Conservation (phyloP, 2,888 invertebrate genomes). For the Rugalucina vietnamica region DNA sequence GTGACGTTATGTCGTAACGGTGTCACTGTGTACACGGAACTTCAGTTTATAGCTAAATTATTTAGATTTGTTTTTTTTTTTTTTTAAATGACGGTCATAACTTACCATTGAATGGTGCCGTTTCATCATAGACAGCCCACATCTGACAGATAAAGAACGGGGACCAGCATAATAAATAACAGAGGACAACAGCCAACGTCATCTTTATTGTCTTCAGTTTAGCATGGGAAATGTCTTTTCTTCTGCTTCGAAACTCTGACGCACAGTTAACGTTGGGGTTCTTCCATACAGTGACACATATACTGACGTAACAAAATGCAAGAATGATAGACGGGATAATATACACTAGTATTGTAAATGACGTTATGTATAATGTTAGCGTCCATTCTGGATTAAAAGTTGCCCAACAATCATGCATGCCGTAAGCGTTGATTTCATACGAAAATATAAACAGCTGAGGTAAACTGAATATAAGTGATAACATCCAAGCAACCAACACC, state of each 20-base stretch:
- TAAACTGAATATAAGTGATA: slow-evolving; percentile 86
- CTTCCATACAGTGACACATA: slow-evolving; percentile 54
- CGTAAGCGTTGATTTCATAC: slow-evolving; percentile 56
- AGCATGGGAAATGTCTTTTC: slow-evolving; percentile 82
- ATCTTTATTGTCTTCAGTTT: slow-evolving; percentile 85
- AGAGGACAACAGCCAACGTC: slow-evolving; percentile 84
- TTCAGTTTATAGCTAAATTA: too few species aligned
- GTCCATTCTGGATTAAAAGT: slow-evolving; percentile 77
- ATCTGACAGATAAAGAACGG: slow-evolving; percentile 89
- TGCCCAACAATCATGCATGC: slow-evolving; percentile 75
- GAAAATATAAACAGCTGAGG: slow-evolving; percentile 86
- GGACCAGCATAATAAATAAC: slow-evolving; percentile 88
- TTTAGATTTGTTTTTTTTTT: too few species aligned
- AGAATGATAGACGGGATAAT: slow-evolving; percentile 69
- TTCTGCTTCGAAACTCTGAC: neutral
- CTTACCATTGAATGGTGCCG: slow-evolving; percentile 67
- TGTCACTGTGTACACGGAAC: too few species aligned
- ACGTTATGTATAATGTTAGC: slow-evolving; percentile 81
- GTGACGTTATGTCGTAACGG: too few species aligned
- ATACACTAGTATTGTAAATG: slow-evolving; percentile 82
- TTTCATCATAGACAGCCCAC: slow-evolving; percentile 85
- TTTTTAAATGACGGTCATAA: too few species aligned
- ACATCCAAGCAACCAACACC: slow-evolving; percentile 83
- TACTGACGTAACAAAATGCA: slow-evolving; percentile 58
- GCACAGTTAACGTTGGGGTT: neutral